Base-by-base conservation (phyloP, 2,888 invertebrate species). In the Erebia epiphron region DNA sequence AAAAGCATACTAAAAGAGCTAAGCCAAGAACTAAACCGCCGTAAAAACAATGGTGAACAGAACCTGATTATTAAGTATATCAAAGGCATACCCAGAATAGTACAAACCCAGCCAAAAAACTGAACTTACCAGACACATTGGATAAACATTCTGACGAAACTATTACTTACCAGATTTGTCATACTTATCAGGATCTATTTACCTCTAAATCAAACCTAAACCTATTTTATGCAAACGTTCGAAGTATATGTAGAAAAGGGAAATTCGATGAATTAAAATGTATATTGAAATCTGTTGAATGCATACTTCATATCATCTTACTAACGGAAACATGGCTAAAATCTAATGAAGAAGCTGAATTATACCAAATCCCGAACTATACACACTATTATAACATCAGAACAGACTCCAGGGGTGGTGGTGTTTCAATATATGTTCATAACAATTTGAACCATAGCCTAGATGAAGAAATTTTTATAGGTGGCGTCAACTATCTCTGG, bases 181-280 rank as follows among this genome's bases (percentile, higher is more conserved):
- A 69, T 11, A 73, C 62, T 49, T 75, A 77, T 56, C 73, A 77
- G 43, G 71, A 77, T 16, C 66, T 75, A 35, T 43, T 70, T 16
- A 49, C 49, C 7, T 66, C 50, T 41, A 67, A 73, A 56, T 68
- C 69, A 1, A 68, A 70, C 9, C 56, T 77, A 14, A 69, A 68
- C 43, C 71, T 75, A 16, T 72, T 75, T 49, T 75, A 76, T 43
- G 63, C 68, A 1, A 77, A 77, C 63, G 46, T 71, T 18, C 65
- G 73, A 10, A 77, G 77, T 57, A 74, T 75, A 35, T 58, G 74
- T 3, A 76, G 21, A 10, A n/a, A n/a, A n/a, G n/a, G n/a, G n/a
- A n/a, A n/a, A n/a, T n/a, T n/a, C n/a, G n/a, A n/a, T n/a, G n/a
- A 49, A 65, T 67, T 75, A n/a, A 64, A 75, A 52, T 75, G 74